Conservation (phyloP, 2,797 vertebrate species). For the Syngnathus rostellatus region DNA sequence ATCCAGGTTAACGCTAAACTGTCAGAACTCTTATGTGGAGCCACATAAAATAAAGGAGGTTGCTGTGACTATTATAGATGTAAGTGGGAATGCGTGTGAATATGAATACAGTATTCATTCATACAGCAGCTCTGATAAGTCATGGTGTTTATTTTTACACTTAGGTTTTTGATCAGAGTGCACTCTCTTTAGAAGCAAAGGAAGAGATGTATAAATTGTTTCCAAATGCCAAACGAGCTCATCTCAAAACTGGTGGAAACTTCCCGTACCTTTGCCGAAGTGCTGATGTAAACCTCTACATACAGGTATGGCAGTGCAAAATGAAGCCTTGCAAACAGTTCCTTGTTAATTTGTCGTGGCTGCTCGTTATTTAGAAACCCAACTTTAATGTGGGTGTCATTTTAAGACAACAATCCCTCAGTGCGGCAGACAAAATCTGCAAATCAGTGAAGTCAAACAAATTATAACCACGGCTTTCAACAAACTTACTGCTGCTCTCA, state of each 20-base stretch:
- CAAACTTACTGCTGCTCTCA: no score
- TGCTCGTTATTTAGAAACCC: background rate
- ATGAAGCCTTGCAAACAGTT: background rate
- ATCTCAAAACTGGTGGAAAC: slow-evolving; percentile 96
- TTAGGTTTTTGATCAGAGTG: slow-evolving; percentile 97
- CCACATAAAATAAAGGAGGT: slow-evolving; percentile 96
- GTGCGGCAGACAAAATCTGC: no score
- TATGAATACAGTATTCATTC: background rate
- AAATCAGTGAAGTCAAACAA: no score
- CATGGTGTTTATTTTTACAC: background rate
- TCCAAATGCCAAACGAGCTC: slow-evolving; percentile 88
- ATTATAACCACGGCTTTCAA: no score
- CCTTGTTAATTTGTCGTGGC: background rate
- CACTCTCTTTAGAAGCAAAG: slow-evolving; percentile 90
- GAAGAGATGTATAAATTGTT: slow-evolving; percentile 99
- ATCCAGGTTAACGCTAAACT: slow-evolving; percentile 93
- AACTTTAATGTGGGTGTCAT: background rate
- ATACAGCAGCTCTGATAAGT: background rate
- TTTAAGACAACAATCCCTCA: background rate
- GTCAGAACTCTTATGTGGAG: slow-evolving; percentile 97
- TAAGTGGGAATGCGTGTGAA: slow-evolving; percentile 57
- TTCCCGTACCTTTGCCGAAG: slow-evolving; percentile 96
- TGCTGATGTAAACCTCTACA: slow-evolving; percentile 94
- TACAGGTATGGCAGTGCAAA: slow-evolving; percentile 71
- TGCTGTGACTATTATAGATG: slow-evolving; percentile 93